Evolutionary conservation across 2,888 invertebrate species (phyloP).

Genomic region (Drosophila greeni): DNA sequence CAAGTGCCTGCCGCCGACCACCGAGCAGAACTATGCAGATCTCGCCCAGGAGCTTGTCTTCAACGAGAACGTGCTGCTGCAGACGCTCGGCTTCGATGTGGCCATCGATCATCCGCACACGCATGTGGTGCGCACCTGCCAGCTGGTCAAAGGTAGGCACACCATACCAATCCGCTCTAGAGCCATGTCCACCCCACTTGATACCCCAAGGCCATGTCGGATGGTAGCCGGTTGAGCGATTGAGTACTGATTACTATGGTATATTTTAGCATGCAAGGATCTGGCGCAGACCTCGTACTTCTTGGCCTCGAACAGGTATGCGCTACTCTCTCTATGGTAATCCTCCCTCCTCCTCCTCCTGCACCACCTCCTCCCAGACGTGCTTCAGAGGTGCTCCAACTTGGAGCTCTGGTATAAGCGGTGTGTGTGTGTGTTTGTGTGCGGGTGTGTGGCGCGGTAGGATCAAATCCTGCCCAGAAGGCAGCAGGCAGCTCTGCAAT

Average conservation of each 20-base stretch:
- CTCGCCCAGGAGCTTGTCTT: slow-evolving; percentile 95
- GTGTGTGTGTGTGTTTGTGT: slow-evolving; percentile 9
- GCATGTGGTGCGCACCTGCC: slow-evolving; percentile 96
- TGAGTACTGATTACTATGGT: slow-evolving; percentile 61
- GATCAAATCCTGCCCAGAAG: background rate
- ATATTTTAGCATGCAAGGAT: slow-evolving; percentile 90
- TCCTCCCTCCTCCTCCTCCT: background rate
- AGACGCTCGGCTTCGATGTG: slow-evolving; percentile 98
- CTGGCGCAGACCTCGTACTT: slow-evolving; percentile 98
- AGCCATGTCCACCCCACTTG: slow-evolving; percentile 22
- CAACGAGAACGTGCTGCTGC: slow-evolving; percentile 97
- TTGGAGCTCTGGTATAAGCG: slow-evolving; percentile 9
- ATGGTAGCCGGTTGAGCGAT: slow-evolving; percentile 26
- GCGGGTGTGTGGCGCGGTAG: background rate
- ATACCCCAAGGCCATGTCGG: slow-evolving; percentile 20
- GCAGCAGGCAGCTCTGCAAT: background rate
- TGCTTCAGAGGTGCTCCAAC: background rate
- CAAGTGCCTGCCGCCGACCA: slow-evolving; percentile 90
- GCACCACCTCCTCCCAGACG: background rate
- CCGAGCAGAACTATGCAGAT: slow-evolving; percentile 87
- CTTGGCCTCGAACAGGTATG: slow-evolving; percentile 97
- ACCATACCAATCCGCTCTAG: slow-evolving; percentile 32
- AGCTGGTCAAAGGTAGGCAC: slow-evolving; percentile 91
- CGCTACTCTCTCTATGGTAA: slow-evolving; percentile 14
- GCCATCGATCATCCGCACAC: slow-evolving; percentile 99